Evolutionary conservation across 2,797 vertebrate genomes (phyloP), one percentile per base, ranked within the genome.

Genomic region (Pseudochirops cupreus): DNA sequence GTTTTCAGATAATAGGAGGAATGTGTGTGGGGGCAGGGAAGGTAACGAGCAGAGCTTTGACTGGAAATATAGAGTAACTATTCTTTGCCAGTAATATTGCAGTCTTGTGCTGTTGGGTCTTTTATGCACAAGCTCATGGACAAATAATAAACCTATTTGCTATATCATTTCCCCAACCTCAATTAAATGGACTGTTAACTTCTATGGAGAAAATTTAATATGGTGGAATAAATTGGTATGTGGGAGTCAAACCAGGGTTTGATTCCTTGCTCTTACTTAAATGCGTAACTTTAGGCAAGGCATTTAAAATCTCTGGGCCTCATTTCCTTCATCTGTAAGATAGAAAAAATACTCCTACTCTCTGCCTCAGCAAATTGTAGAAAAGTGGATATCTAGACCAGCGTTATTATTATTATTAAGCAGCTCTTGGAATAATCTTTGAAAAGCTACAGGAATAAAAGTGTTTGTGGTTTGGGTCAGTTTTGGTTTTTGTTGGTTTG

Each of bases 131-230:
- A 96, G 24, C 96, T 94, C 96, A 94, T 97, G 92, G 56, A 91
- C 95, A 95, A 97, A 98, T 98, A 98, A 97, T 97, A 98, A 98
- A 98, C 98, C 98, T 96, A 97, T 98, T 97, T 97, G 96, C 97
- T 98, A 93, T 96, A 93, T 97, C 98, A 96, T 98, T 98, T 97
- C 97, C 31, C 39, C 74, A 82, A 46, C 74, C 74, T 82, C 74
- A 46, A 26, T 46, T 82, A 82, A 82, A 46, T 46, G 74, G 67
- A 39, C 39, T 46, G 21, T 82, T 82, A 82, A 26, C 39, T 82
- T 82, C 74, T 82, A 26, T 26, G n/a, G 39, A 82, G 74, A 46
- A 46, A 46, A 9, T 82, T 2, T 24, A 46, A 82, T 82, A 46
- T 82, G 74, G 74, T 46, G 7, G 74, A 82, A 46, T 46, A 39